phyloP scores from a whole-genome alignment of 2,888 invertebrate species.

The Pseudoips prasinana region DNA sequence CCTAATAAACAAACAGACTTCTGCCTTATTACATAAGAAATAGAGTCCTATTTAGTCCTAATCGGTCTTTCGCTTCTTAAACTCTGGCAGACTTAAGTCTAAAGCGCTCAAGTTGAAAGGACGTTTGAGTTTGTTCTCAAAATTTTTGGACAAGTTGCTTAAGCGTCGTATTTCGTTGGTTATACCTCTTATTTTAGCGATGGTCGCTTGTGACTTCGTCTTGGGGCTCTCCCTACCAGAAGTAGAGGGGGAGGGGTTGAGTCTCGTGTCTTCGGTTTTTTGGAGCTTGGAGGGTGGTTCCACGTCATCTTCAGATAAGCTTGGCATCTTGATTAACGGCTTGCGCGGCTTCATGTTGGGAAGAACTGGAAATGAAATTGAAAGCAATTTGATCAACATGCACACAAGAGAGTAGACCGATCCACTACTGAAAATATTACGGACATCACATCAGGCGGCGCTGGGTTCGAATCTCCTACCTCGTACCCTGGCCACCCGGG shows the following conservation, averaged over 20 bases:
- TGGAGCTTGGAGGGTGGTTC: slow-evolving; percentile 41
- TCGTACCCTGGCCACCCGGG: too few species aligned
- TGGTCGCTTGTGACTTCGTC: slow-evolving; percentile 36
- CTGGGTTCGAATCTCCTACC: too few species aligned
- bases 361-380: slow-evolving; percentile 40
- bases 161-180: slow-evolving; percentile 57
- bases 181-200: slow-evolving; percentile 57
- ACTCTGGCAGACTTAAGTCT: slow-evolving; percentile 32
- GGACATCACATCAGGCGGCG: too few species aligned
- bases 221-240: slow-evolving; percentile 31
- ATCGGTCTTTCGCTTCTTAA: slow-evolving; percentile 54
- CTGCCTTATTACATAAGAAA: not conserved
- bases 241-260: slow-evolving; percentile 31
- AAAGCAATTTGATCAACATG: too few species aligned
- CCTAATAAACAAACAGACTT: too few species aligned
- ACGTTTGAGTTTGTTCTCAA: slow-evolving; percentile 48
- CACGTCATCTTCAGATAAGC: slow-evolving; percentile 50
- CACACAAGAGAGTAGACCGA: too few species aligned
- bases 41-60: slow-evolving; percentile 20
- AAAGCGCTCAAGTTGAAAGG: slow-evolving; percentile 21
- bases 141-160: slow-evolving; percentile 42
- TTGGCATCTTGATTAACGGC: slow-evolving; percentile 62
- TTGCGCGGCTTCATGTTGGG: slow-evolving; percentile 75
- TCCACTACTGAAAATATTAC: too few species aligned
- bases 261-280: slow-evolving; percentile 27